These are phyloP conservation scores for Cherax destructor DNA, from an alignment of 1,140 invertebrate genomes.

Conservation along the genomic window DNA sequence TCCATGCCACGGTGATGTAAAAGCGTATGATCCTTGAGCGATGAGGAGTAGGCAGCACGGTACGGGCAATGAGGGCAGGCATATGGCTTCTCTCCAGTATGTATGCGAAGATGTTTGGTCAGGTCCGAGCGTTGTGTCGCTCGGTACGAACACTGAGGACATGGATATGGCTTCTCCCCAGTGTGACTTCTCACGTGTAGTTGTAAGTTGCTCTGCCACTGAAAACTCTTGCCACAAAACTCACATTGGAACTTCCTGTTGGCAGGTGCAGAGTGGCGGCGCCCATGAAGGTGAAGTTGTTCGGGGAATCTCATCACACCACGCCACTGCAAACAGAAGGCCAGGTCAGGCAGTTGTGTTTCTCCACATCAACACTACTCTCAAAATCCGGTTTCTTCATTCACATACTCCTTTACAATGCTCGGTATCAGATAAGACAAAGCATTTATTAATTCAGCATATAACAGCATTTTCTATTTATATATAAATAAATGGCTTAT, in stretches of 20 bases:
- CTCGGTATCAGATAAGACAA: neutral
- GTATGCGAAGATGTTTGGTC: conserved; percentile 52
- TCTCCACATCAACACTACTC: conserved; percentile 20
- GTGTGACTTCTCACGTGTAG: conserved; percentile 56
- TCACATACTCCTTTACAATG: neutral
- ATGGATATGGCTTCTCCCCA: conserved; percentile 60
- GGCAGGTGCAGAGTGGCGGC: conserved; percentile 1
- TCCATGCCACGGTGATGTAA: conserved; percentile 43
- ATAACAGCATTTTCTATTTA: too few relatives aligned
- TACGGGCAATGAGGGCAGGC: conserved; percentile 54
- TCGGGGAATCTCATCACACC: conserved; percentile 20
- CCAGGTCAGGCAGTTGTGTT: conserved; percentile 30
- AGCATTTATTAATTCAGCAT: neutral
- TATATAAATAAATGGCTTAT: too few relatives aligned
- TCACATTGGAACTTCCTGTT: conserved; percentile 50
- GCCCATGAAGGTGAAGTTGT: conserved; percentile 8
- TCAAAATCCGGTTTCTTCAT: conserved; percentile 2
- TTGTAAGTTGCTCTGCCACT: conserved; percentile 61
- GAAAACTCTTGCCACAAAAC: conserved; percentile 58
- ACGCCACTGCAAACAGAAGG: conserved; percentile 64
- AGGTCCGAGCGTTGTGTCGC: conserved; percentile 56
- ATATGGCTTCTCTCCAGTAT: conserved; percentile 65
- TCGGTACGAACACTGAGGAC: conserved; percentile 45
- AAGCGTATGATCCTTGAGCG: conserved; percentile 51
- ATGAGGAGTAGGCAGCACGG: conserved; percentile 51